Evolutionary conservation across 2,797 vertebrate species (phyloP), one percentile per base, ranked within the genome.

Genomic region (Menidia menidia): DNA sequence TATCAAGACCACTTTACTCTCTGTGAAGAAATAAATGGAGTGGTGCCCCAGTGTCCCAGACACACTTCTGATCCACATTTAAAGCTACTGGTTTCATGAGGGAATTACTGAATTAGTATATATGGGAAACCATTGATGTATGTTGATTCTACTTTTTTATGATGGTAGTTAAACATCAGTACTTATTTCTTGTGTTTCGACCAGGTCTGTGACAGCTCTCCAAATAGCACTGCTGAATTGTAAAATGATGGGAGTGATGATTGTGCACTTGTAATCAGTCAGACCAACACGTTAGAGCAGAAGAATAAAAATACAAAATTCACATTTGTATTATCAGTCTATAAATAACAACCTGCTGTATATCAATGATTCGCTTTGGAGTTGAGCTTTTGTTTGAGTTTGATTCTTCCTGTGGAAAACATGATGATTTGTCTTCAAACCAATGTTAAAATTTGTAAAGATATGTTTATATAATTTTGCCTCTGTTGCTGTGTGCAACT

Each of bases 1-100:
- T 64, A 73, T 71, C 18, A 65, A 70, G 50, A 72, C 62, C 64
- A 25, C 60, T 71, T 64, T 57, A 2, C 84, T 85, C 15, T 67
- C 43, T 60, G 60, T 69, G 73, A 68, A 67, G 62, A 61, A 63
- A 39, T 16, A 59, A 57, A 59, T 89, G 77, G 87, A 87, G 92
- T 88, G 11, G n/a, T 89, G 2, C 35, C 35, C 35, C 35, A 39
- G 79, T 74, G 55, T 57, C 71, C 35, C 15, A 63, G 61, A 39
- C 0, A 8, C 42, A 64, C 35, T 31, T 15, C 2, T 30, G 12
- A 31, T 48, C 2, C 45, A 47, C 14, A 45, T 45, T 16, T 45
- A 5, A 2, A 8, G 44, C 44, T 47, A n/a, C n/a, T 6, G 16
- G 16, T 47, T 47, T n/a, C 15, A 16, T n/a, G 6, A n/a, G 16